phyloP scores from a whole-genome alignment of 37 sponge, comb jelly and placozoan species.

The Aplysina aerophoba region DNA sequence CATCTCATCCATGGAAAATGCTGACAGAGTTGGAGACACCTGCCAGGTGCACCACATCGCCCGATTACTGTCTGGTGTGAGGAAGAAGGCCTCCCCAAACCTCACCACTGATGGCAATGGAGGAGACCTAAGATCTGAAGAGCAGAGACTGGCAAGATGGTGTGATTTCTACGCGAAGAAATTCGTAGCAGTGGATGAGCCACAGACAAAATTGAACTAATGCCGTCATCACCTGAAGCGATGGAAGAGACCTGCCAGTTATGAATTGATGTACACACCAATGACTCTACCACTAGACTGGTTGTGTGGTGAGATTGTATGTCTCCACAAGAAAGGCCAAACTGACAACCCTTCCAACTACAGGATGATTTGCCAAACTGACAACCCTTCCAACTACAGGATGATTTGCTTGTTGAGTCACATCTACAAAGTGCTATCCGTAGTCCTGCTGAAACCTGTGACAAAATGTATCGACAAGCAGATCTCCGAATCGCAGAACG shows the following conservation, averaged over 20 bases:
- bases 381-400: too few species aligned
- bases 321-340: background rate
- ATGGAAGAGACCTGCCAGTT: background rate
- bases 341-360: too few species aligned
- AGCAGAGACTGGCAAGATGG: conserved; percentile 8
- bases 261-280: background rate
- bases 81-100: background rate
- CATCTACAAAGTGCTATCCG: too few species aligned
- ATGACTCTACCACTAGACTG: background rate
- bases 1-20: background rate
- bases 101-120: background rate
- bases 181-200: background rate
- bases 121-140: background rate
- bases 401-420: too few species aligned
- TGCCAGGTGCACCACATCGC: background rate
- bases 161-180: background rate
- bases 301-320: background rate
- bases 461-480: too few species aligned
- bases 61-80: background rate
- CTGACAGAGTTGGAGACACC: background rate
- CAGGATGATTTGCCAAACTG: too few species aligned
- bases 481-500: too few species aligned
- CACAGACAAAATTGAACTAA: background rate
- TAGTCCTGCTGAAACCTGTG: too few species aligned
- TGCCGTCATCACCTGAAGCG: background rate